These are phyloP conservation scores for Cantharis nigra DNA, from an alignment of 2,888 invertebrate genomes.

Conservation along the genomic window DNA sequence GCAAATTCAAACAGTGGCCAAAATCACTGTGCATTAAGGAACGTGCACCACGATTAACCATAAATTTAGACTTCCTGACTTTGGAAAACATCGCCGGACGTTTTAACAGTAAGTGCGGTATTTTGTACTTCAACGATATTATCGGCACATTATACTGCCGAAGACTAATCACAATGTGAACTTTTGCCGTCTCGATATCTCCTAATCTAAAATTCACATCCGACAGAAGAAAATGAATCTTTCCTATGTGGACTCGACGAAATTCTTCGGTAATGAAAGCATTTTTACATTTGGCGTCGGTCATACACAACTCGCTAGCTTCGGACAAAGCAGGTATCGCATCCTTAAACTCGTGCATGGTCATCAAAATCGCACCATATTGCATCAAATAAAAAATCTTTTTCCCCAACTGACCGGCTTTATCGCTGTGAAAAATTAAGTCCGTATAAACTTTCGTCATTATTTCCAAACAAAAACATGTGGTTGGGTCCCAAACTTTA, in stretches of 20 bases:
- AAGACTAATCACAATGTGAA: slow-evolving; percentile 38
- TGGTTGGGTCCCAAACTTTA: slow-evolving; percentile 39
- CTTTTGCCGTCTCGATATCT: slow-evolving; percentile 35
- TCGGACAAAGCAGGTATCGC: slow-evolving; percentile 43
- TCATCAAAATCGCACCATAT: slow-evolving; percentile 46
- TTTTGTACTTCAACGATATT: slow-evolving; percentile 33
- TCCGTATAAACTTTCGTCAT: slow-evolving; percentile 36
- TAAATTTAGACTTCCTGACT: background rate
- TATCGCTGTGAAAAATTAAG: slow-evolving; percentile 36
- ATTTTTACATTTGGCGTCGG: slow-evolving; percentile 32
- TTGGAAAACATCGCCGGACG: slow-evolving; percentile 1
- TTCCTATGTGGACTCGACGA: slow-evolving; percentile 36
- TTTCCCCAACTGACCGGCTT: slow-evolving; percentile 39
- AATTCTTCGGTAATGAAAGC: slow-evolving; percentile 28
- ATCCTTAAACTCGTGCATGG: slow-evolving; percentile 43
- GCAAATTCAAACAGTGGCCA: slow-evolving; percentile 37
- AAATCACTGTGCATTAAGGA: slow-evolving; percentile 8
- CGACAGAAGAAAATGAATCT: slow-evolving; percentile 38
- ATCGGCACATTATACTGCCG: slow-evolving; percentile 43
- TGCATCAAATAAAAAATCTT: slow-evolving; percentile 47
- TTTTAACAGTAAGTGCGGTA: slow-evolving; percentile 14
- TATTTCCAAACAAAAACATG: slow-evolving; percentile 44
- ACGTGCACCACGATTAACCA: background rate
- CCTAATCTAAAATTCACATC: slow-evolving; percentile 36
- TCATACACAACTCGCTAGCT: slow-evolving; percentile 38